phyloP scores from a whole-genome alignment of 2,888 invertebrate genomes.

The Linhomoeus sp. region DNA sequence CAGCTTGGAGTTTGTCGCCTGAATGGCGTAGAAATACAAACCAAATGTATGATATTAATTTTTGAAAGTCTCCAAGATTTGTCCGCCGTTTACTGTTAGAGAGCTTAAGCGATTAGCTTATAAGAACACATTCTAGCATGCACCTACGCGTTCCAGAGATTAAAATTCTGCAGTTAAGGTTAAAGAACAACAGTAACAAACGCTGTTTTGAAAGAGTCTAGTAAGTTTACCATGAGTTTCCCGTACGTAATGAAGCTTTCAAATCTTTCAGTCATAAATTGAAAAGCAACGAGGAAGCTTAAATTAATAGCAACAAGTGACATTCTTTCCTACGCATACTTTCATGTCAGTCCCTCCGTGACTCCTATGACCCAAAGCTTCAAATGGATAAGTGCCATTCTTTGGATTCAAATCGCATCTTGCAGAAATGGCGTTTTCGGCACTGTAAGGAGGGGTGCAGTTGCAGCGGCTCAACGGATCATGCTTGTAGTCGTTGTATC shows the following conservation, averaged over 20 bases:
- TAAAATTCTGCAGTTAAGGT: no score
- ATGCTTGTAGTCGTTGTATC: slow-evolving; percentile 49
- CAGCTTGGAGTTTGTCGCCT: slow-evolving; percentile 24
- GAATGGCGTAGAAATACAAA: neutral
- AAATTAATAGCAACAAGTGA: no score
- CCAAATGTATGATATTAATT: neutral
- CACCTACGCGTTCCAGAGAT: no score
- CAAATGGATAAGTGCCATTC: slow-evolving; percentile 49
- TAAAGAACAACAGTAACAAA: no score
- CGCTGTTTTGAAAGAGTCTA: no score
- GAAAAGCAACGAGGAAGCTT: no score
- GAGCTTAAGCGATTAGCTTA: no score
- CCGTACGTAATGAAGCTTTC: no score
- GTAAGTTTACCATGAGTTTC: no score
- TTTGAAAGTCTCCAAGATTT: neutral
- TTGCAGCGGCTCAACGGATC: slow-evolving; percentile 47
- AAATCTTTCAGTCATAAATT: no score
- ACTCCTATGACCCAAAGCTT: slow-evolving; percentile 45
- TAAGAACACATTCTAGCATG: no score
- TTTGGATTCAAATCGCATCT: slow-evolving; percentile 46
- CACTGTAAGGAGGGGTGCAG: slow-evolving; percentile 49
- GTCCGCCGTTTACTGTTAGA: no score
- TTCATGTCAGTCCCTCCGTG: slow-evolving; percentile 52
- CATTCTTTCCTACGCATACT: slow-evolving; percentile 22
- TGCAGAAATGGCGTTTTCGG: slow-evolving; percentile 48